Evolutionary conservation across 2,888 invertebrate genomes (phyloP), one percentile per base, ranked within the genome.

Genomic region (Idaea dimidiata): DNA sequence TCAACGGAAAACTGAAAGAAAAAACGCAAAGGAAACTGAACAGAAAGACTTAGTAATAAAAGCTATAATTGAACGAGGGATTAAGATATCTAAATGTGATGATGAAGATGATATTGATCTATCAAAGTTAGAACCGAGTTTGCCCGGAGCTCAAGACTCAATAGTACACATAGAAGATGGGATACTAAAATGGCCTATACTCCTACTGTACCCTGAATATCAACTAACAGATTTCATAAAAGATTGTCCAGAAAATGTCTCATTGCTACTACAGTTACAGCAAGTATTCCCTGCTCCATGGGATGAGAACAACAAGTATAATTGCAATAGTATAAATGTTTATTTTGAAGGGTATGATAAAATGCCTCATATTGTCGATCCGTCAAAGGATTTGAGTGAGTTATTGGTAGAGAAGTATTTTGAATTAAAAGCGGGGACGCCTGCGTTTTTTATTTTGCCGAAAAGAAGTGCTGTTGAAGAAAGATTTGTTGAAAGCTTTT

Each of bases 161-260:
- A 93, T 94, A 60, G 97, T 97, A 0, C 93, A 94, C 75, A 75
- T 96, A 14, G 93, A 94, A 67, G 88, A 94, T 75, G 86, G 94
- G 0, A 74, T 89, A 16, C 85, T 99, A 14, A 88, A 95, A 60
- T 99, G 98, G 98, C 99, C 99, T 0, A 95, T 98, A 0, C 91
- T 97, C 17, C 94, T 99, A 71, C 89, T 97, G 14, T 99, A 98
- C 85, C 99, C 99, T 0, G 98, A 99, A 86, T 95, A 95, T 78
- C 93, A 95, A 64, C 95, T 96, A 75, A 96, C 97, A 59, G 99
- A 99, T 85, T 97, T 98, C 74, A 94, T 99, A 55, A 95, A 96
- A 82, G 94, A 94, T 64, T 97, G 98, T 77, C 93, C 94, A 10
- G 98, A 98, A 87, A 94, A 95, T 73, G 93, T 93, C 0, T 88